These are phyloP conservation scores for Podiceps cristatus DNA, from an alignment of 2,113 vertebrate species.

Conservation along the genomic window DNA sequence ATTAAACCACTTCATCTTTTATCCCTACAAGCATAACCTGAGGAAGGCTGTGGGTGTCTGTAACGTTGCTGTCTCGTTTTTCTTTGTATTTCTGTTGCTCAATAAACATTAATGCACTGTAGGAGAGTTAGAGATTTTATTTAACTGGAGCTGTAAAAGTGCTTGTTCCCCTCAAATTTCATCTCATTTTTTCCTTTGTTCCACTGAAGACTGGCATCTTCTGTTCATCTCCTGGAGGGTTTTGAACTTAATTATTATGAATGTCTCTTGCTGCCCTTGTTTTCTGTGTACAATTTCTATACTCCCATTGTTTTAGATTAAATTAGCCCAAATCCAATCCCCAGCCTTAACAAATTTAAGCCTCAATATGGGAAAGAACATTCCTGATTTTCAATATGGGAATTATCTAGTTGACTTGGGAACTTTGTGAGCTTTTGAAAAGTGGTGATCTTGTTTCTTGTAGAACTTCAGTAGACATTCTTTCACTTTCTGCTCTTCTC, in stretches of 20 bases:
- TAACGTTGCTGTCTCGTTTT: neutral
- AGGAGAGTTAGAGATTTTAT: slow-evolving; percentile 39
- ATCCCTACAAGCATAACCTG: neutral
- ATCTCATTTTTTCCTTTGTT: slow-evolving; percentile 19
- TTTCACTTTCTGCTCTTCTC: neutral
- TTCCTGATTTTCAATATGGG: neutral
- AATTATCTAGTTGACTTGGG: neutral
- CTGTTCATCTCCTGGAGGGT: slow-evolving; percentile 20
- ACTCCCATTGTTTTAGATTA: slow-evolving; percentile 32
- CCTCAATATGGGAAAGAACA: neutral
- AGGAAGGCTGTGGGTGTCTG: slow-evolving; percentile 34
- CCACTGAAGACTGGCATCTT: neutral
- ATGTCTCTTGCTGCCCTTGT: slow-evolving; percentile 17
- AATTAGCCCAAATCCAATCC: neutral
- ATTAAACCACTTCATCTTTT: slow-evolving; percentile 62
- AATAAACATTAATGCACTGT: slow-evolving; percentile 16
- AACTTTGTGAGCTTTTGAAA: neutral
- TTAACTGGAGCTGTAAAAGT: slow-evolving; percentile 32
- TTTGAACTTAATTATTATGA: slow-evolving; percentile 27
- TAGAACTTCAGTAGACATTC: neutral
- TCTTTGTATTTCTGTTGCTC: slow-evolving; percentile 35
- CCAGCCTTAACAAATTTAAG: neutral
- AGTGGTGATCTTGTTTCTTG: neutral
- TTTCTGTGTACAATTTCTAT: slow-evolving; percentile 17
- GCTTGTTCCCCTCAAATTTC: slow-evolving; percentile 5